Percentiles rank a stretch among this genome's conserved stretches.
Evolutionary conservation across 2,888 invertebrate genomes (phyloP).

Genomic region (Polydrusus tereticollis): DNA sequence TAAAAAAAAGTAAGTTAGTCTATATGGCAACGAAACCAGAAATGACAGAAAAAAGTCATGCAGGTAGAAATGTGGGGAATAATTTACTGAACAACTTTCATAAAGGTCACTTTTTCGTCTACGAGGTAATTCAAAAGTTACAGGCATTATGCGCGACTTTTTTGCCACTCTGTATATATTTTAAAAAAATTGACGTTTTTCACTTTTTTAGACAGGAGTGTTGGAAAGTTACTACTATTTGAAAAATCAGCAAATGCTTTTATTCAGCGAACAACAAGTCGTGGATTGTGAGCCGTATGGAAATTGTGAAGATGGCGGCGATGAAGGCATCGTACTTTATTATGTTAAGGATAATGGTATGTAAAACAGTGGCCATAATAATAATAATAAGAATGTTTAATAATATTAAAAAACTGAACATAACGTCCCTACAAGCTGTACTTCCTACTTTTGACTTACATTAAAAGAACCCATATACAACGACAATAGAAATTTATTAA

Average conservation of each 20-base stretch:
- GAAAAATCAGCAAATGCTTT: conserved; percentile 78
- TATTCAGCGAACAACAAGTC: conserved; percentile 87
- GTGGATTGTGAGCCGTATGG: conserved; percentile 85
- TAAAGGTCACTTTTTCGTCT: too few species aligned
- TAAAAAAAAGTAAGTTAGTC: too few species aligned
- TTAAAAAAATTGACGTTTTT: background rate
- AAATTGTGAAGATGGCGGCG: conserved; percentile 87
- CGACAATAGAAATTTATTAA: too few species aligned
- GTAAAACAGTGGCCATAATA: background rate
- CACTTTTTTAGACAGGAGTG: conserved; percentile 36
- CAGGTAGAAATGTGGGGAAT: too few species aligned
- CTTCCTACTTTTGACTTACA: too few species aligned
- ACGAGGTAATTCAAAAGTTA: too few species aligned
- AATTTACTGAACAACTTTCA: too few species aligned
- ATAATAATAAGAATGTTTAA: background rate
- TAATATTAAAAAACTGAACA: background rate
- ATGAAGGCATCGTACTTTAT: conserved; percentile 52
- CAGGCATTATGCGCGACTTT: background rate
- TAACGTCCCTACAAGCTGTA: background rate
- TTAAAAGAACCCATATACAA: too few species aligned
- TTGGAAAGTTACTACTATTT: conserved; percentile 91
- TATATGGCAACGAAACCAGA: too few species aligned
- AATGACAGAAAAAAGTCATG: too few species aligned
- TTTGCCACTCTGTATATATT: background rate
- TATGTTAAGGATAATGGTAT: conserved; percentile 6